These are phyloP conservation scores for Avahi laniger DNA, from an alignment of 2,797 vertebrate species.

Conservation along the genomic window DNA sequence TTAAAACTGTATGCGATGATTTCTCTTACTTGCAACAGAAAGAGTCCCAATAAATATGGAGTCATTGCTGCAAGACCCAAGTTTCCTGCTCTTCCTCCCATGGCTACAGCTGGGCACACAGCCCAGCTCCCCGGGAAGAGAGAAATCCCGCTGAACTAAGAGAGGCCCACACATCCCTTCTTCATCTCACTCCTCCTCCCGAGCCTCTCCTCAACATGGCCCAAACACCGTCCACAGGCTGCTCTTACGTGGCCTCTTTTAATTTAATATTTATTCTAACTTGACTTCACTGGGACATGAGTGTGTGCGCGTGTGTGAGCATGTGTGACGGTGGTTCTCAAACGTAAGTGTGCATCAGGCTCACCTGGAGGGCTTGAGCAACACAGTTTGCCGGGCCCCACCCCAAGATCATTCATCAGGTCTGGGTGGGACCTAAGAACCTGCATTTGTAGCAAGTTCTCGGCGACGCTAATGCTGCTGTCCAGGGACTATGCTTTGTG, in stretches of 20 bases:
- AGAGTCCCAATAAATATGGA: not conserved
- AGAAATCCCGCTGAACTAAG: not conserved
- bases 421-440: not conserved
- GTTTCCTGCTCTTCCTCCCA: not conserved
- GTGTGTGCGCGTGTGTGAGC: rapidly evolving
- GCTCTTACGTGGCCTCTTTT: not conserved
- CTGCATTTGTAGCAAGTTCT: not conserved
- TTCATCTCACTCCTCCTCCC: not conserved
- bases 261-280: not conserved
- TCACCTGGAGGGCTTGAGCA: not conserved
- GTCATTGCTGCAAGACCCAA: not conserved
- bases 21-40: not conserved
- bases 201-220: not conserved
- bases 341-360: not conserved
- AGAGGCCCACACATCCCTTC: not conserved
- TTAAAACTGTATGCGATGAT: not conserved
- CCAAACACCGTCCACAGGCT: not conserved
- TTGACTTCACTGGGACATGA: not conserved
- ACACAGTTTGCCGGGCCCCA: not conserved
- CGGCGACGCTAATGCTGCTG: not conserved
- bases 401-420: not conserved
- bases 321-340: not conserved
- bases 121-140: not conserved
- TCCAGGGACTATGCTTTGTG: not conserved
- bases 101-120: not conserved